A percentile compares a stretch with the other conserved stretches of the same genome.
Conservation (phyloP, 2,797 vertebrate species). For the Coregonus sp. region DNA sequence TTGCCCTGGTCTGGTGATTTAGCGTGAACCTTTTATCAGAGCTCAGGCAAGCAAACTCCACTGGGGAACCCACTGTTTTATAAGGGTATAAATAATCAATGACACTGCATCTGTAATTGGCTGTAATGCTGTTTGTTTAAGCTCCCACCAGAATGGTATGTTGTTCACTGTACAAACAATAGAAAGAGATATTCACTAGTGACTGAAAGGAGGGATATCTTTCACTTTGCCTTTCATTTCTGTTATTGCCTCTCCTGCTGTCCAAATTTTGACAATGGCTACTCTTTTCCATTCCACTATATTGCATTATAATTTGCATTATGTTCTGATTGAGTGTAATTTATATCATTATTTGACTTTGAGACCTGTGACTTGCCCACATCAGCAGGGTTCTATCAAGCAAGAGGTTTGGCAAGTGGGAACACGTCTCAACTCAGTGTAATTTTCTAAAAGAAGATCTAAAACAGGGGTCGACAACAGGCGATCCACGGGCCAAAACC, state of each 20-base stretch:
- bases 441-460: no score
- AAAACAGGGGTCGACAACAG: no score
- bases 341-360: no score
- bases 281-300: conserved; percentile 1
- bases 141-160: conserved; percentile 72
- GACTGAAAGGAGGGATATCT: conserved; percentile 72
- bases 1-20: conserved; percentile 82
- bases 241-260: conserved; percentile 58
- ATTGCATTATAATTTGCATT: no score
- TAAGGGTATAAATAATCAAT: conserved; percentile 90
- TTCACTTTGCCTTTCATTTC: conserved; percentile 71
- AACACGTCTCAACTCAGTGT: neutral
- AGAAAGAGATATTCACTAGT: conserved; percentile 60
- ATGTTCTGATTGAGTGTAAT: no score
- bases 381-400: neutral
- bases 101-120: conserved; percentile 87
- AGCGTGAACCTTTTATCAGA: conserved; percentile 85
- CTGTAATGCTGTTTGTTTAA: conserved; percentile 88
- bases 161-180: conserved; percentile 68
- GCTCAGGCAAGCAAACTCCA: conserved; percentile 71
- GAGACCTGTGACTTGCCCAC: neutral
- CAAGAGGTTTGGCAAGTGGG: neutral
- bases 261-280: conserved; percentile 19
- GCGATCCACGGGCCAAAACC: no score
- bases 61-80: conserved; percentile 81